Evolutionary conservation across 1,140 invertebrate genomes (phyloP), one percentile per base, ranked within the genome.

Genomic region (Zaprionus ornatus): DNA sequence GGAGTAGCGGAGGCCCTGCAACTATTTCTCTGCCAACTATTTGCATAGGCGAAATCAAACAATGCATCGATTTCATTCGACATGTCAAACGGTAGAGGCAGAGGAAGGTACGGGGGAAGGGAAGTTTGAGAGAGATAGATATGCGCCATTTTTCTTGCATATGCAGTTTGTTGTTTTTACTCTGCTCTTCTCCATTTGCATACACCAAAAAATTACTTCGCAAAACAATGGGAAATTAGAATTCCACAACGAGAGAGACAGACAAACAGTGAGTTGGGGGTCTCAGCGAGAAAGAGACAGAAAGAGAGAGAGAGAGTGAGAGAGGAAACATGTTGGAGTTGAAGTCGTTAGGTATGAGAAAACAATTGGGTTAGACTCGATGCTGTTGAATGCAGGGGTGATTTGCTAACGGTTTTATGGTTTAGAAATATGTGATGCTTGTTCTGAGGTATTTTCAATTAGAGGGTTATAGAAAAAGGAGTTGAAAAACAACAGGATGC

Each of bases 31-130:
- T 59, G 19, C 19, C 21, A 35, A 13, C 45, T 74, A 74, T 74
- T 74, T 74, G 66, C 72, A 74, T 65, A 67, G 37, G 27, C 35
- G 32, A 75, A 70, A 71, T 75, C 67, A 60, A 71, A 71, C 66
- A 74, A 35, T 42, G 68, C 67, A 70, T 50, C 72, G 54, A 57
- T 57, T 48, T 42, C 63, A 42, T 27, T 56, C 50, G 48, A 45
- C n/a, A 45, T 19, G n/a, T 9, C 40, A 19, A 45, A 17, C 40
- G 61, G 21, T n/a, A 6, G 29, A 56, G 29, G 10, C 3, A 19
- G 17, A 37, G 15, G 25, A 5, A n/a, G 15, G 25, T 2, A n/a
- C 0, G 7, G 54, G n/a, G 15, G 0, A 4, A n/a, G 9, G 17
- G 9, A 19, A 5, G 48, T 45, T 45, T 15, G 5, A 6, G 15